Conservation (phyloP, 2,888 invertebrate species). For the Vesta saturnalis region DNA sequence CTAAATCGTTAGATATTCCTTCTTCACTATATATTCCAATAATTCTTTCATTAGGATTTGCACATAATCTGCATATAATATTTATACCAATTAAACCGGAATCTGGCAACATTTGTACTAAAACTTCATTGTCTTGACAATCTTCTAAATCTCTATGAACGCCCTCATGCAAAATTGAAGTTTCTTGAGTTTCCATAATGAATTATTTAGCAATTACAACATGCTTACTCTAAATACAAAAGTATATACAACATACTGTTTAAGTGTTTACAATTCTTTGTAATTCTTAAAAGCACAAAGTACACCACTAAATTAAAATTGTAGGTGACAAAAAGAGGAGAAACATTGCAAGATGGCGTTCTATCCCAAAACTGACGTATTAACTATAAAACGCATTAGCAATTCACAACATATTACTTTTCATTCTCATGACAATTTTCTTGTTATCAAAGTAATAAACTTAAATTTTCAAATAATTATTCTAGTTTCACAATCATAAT, state of each 20-base stretch:
- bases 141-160: constrained; percentile 8
- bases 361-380: not conserved
- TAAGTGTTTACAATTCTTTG: not conserved
- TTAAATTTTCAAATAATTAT: too few relatives aligned
- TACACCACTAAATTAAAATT: constrained; percentile 20
- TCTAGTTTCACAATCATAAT: too few relatives aligned
- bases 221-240: not conserved
- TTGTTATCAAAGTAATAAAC: too few relatives aligned
- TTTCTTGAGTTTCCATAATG: not conserved
- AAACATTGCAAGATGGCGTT: constrained; percentile 16
- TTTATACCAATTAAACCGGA: constrained; percentile 18
- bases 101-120: constrained; percentile 23
- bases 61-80: constrained; percentile 44
- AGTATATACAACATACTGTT: not conserved
- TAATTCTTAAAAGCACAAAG: constrained; percentile 22
- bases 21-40: constrained; percentile 73
- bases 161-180: not conserved
- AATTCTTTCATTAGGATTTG: constrained; percentile 46
- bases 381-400: not conserved
- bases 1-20: constrained; percentile 68
- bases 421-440: too few relatives aligned
- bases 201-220: not conserved
- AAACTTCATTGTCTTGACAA: constrained; percentile 17
- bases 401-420: too few relatives aligned
- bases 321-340: not conserved